Base-by-base conservation (phyloP, 1,140 invertebrate genomes). In the Battus philenor region DNA sequence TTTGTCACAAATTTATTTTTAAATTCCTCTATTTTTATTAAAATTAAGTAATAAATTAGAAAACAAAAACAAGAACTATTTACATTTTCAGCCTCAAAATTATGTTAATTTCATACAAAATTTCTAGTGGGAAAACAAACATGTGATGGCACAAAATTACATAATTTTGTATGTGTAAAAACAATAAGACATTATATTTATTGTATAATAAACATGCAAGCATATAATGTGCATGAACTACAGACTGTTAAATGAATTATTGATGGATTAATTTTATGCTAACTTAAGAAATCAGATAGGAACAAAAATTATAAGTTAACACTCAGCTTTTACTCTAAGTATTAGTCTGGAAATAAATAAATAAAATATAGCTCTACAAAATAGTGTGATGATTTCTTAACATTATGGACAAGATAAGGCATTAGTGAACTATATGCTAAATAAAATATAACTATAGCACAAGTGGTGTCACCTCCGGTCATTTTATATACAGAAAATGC, bases 391-490 rank as follows among this genome's bases (percentile, higher is more conserved):
- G 80, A 66, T 72, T 49, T 57, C 64, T 76, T 73, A 83, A 63
- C 45, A 60, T 66, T 59, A 79, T 74, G 59, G 79, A 83, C 79
- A 83, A 83, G 79, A 83, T 68, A 62, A 68, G 79, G 77, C 79
- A 81, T 75, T 75, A 68, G 63, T 68, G 75, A 72, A 74, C 59
- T 62, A 61, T 57, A 54, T 56, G 26, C 47, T 62, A 59, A 48
- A 59, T 55, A 56, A 52, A 47, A 47, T 58, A 61, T 57, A 64
- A 43, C 33, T 31, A 26, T 45, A 44, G n/a, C n/a, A 44, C 30
- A 51, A 47, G 45, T 44, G 30, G 27, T 43, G 30, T 45, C 36
- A 44, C 24, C 15, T 30, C 32, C 10, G 22, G 11, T 20, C 16
- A 36, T 17, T 33, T 17, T 41, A 49, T 27, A 49, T 17, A 16